Base-by-base conservation (phyloP, 2,888 invertebrate genomes). In the Plagodis dolabraria region DNA sequence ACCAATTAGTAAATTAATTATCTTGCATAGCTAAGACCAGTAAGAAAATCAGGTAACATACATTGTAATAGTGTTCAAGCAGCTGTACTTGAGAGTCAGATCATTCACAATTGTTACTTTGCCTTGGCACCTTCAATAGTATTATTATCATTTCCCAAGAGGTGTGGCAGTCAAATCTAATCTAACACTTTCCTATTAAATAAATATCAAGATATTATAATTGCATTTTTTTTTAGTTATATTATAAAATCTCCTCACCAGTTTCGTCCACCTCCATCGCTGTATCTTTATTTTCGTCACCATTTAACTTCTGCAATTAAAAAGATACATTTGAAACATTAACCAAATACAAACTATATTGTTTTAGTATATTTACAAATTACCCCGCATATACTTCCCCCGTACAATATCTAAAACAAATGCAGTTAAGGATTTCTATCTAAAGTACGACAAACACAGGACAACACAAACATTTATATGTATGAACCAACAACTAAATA, bases 241-340 rank as follows among this genome's bases (percentile, higher is more conserved):
- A 38, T 38, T 8, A 38, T 38, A 38, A 57, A 74, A 22, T n/a
- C 10, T 5, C 8, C 83, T 79, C 54, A 91, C 89, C 90, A 72
- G 86, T 84, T 76, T 89, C 85, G 63, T 92, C 90, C 46, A 91
- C 88, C 62, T 89, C 92, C 91, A 91, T 91, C 0, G 85, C 76
- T 2, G 85, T 77, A 54, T 85, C 86, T 69, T 83, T 86, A 56
- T 87, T 87, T 55, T 92, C 89, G 59, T 89, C 88, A 6, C 93
- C 93, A 22, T 93, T 93, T 56, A 90, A 77, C 73, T 93, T 92
- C 92, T 93, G 88, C 7, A 82, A 79, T 38, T 22, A 49, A 57
- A 57, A 63, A n/a, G 60, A 54, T 61, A 61, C 56, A 34, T 47
- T 43, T 47, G 43, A 38, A 11, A 33, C 6, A 0, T 38, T 7